These are phyloP conservation scores for Anodontia alba DNA, from an alignment of 2,888 invertebrate species.

Conservation along the genomic window DNA sequence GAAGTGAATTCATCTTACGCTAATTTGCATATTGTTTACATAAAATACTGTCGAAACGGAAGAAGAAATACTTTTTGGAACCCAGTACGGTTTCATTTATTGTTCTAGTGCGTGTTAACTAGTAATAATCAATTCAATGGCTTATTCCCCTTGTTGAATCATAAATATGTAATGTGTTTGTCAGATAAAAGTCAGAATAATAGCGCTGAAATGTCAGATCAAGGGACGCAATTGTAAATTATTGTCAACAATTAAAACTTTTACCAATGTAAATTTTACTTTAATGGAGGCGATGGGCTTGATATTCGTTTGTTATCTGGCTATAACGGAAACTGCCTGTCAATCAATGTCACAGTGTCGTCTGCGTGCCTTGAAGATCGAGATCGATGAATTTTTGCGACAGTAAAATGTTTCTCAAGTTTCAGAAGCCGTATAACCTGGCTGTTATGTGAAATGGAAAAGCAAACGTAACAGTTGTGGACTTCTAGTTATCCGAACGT, in stretches of 20 bases:
- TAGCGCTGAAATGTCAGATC: conserved; percentile 46
- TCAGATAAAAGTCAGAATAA: conserved; percentile 55
- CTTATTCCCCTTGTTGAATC: conserved; percentile 22
- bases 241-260: conserved; percentile 47
- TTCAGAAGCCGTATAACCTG: too few species aligned
- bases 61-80: conserved; percentile 21
- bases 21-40: conserved; percentile 38
- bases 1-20: neutral
- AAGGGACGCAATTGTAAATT: conserved; percentile 45
- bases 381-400: conserved; percentile 5
- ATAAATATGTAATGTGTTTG: conserved; percentile 58
- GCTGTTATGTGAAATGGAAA: too few species aligned
- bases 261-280: neutral
- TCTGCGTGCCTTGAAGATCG: neutral
- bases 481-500: too few species aligned
- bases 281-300: conserved; percentile 7
- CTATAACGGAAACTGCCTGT: neutral
- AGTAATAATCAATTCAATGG: conserved; percentile 21
- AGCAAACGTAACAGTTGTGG: too few species aligned
- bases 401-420: neutral
- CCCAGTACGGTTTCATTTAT: conserved; percentile 40
- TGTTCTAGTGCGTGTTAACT: conserved; percentile 37
- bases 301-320: conserved; percentile 12
- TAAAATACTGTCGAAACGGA: conserved; percentile 38
- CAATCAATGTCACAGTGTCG: conserved; percentile 9